Evolutionary conservation across 2,888 invertebrate species (phyloP).

Genomic region (Sialis fuliginosa): DNA sequence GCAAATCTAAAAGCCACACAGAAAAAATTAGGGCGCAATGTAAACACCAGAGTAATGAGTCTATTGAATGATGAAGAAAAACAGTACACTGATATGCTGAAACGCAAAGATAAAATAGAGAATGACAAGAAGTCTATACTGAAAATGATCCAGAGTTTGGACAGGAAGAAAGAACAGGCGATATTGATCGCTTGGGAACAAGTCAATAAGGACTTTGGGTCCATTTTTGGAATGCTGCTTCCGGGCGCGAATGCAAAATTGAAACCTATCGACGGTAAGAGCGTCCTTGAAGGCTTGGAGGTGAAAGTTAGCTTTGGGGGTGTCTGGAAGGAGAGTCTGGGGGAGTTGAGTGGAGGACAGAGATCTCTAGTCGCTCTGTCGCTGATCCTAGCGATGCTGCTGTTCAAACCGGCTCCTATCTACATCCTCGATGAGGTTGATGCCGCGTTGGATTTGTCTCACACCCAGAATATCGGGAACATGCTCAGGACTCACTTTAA

Average conservation of each 20-base stretch:
- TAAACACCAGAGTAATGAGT: slow-evolving; percentile 74
- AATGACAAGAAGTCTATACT: slow-evolving; percentile 56
- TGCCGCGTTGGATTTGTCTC: slow-evolving; percentile 92
- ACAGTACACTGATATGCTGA: slow-evolving; percentile 42
- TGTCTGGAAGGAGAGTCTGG: slow-evolving; percentile 89
- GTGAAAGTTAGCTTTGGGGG: slow-evolving; percentile 81
- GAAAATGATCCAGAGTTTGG: slow-evolving; percentile 69
- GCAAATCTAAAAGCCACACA: slow-evolving; percentile 37
- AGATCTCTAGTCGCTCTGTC: slow-evolving; percentile 91
- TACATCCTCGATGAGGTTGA: slow-evolving; percentile 99
- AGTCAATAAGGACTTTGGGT: slow-evolving; percentile 85
- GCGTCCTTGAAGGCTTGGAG: slow-evolving; percentile 75
- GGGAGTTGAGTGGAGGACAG: slow-evolving; percentile 94
- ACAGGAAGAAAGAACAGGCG: slow-evolving; percentile 76
- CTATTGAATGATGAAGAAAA: slow-evolving; percentile 76
- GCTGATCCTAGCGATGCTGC: slow-evolving; percentile 85
- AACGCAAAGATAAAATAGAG: slow-evolving; percentile 47
- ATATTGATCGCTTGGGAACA: slow-evolving; percentile 66
- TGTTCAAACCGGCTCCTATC: slow-evolving; percentile 94
- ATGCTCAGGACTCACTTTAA: slow-evolving; percentile 86
- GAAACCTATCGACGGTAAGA: slow-evolving; percentile 52
- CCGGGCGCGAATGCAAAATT: slow-evolving; percentile 82
- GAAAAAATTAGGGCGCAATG: slow-evolving; percentile 47
- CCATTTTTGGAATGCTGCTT: slow-evolving; percentile 80
- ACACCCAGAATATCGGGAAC: slow-evolving; percentile 95